Evolutionary conservation across 2,888 invertebrate species (phyloP).

Genomic region (Unio pictorum): DNA sequence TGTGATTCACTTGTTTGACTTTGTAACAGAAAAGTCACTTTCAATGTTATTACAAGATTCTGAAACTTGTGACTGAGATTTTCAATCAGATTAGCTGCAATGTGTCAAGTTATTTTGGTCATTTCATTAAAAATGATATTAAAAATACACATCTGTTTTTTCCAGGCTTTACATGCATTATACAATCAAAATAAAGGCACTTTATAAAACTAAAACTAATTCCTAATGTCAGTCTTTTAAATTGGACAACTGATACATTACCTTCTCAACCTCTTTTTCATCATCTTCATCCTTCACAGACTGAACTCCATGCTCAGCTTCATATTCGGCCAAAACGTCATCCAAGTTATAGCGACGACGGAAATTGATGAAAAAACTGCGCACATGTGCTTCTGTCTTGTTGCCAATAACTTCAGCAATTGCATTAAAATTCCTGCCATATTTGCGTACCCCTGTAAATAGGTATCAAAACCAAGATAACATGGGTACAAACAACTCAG

Average conservation of each 20-base stretch:
- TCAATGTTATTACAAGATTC: too few relatives aligned
- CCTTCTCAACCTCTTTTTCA: neutral
- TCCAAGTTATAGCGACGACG: slow-evolving; percentile 91
- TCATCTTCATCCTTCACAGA: slow-evolving; percentile 29
- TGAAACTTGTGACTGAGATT: too few relatives aligned
- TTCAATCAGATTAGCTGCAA: too few relatives aligned
- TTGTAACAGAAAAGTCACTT: too few relatives aligned
- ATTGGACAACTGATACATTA: neutral
- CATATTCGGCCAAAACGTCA: slow-evolving; percentile 80
- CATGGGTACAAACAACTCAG: neutral
- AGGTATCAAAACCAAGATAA: neutral
- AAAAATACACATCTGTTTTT: too few relatives aligned
- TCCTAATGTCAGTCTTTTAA: neutral
- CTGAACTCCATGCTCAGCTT: slow-evolving; percentile 63
- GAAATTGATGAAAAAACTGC: slow-evolving; percentile 93
- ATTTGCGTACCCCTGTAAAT: slow-evolving; percentile 76
- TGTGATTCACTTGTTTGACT: too few relatives aligned
- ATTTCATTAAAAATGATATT: too few relatives aligned
- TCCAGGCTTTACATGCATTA: too few relatives aligned
- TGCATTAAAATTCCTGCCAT: slow-evolving; percentile 88
- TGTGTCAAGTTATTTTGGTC: too few relatives aligned
- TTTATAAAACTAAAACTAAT: neutral
- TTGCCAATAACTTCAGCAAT: slow-evolving; percentile 96
- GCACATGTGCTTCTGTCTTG: slow-evolving; percentile 93
- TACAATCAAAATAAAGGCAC: neutral